Evolutionary conservation across 2,888 invertebrate genomes (phyloP), one percentile per base, ranked within the genome.

Genomic region (Pediacus dermestoides): DNA sequence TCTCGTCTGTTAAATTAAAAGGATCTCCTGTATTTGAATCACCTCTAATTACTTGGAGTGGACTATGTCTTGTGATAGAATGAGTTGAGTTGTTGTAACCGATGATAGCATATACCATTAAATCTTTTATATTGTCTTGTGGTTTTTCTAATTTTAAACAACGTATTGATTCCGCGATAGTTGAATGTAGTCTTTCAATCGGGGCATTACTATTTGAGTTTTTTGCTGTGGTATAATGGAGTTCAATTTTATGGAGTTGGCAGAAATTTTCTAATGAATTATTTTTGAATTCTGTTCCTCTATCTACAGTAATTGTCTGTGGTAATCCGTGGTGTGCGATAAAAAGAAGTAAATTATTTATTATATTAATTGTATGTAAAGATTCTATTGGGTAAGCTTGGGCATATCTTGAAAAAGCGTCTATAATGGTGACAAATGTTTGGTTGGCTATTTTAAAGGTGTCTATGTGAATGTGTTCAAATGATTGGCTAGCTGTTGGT

Each of bases 381-480:
- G 38, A 28, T 14, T 34, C 30, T 1, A 42, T 14, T 12, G 32
- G 44, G 14, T 46, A 48, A 3, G 53, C 54, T 25, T 34, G 44
- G 1, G 42, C 52, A 28, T 46, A 46, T 42, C 53, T 48, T 3
- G 52, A 37, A 26, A 57, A 57, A 14, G 33, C 43, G 12, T 57
- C 56, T 2, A 53, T 45, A 2, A 52, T 41, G 4, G 51, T 56
- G 9, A 54, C 3, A 16, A 50, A 53, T 3, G 47, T 13, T 1
- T 30, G 13, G 31, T 50, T 47, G 14, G 42, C 21, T 7, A 52
- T 27, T 15, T 40, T 48, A 16, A 50, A 55, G 1, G 49, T 43
- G 30, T 56, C 55, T 3, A 56, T 22, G 26, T 55, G 53, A 7
- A 58, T 22, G 2, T 50, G 46, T 37, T 57, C 49, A 2, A 47